phyloP scores from a whole-genome alignment of 2,797 vertebrate species.

The Channallabes apus region DNA sequence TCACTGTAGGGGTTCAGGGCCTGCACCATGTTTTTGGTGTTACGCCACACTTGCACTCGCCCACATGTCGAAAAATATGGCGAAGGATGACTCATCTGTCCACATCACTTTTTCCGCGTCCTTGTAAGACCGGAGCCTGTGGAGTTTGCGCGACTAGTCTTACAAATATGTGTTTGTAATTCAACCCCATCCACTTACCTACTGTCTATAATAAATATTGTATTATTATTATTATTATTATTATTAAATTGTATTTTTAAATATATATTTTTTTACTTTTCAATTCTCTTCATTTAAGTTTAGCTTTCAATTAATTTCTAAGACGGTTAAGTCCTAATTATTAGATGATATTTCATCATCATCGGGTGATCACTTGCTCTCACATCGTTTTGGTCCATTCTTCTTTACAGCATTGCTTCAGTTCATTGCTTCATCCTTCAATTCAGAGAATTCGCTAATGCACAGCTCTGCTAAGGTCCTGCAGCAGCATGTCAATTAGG shows the following conservation, averaged over 20 bases:
- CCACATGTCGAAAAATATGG: background rate
- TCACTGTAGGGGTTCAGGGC: constrained; percentile 8
- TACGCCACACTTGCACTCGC: background rate
- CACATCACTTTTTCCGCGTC: background rate
- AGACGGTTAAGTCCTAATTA: background rate
- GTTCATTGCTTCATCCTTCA: too few species aligned
- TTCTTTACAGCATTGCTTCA: too few species aligned
- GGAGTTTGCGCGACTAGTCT: background rate
- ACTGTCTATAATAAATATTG: background rate
- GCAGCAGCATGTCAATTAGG: too few species aligned
- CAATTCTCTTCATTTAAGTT: background rate
- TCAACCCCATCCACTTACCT: background rate
- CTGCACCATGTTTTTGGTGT: background rate
- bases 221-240: background rate
- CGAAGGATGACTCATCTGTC: background rate
- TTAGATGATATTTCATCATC: too few species aligned
- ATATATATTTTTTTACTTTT: background rate
- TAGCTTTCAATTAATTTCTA: background rate
- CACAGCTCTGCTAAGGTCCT: too few species aligned
- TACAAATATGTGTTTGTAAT: background rate
- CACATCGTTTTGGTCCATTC: too few species aligned
- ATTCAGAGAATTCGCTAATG: too few species aligned
- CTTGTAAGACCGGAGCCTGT: background rate
- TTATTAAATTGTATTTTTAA: background rate
- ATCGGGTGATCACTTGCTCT: too few species aligned